Evolutionary conservation across 2,888 invertebrate genomes (phyloP).

Genomic region (Troilus luridus): DNA sequence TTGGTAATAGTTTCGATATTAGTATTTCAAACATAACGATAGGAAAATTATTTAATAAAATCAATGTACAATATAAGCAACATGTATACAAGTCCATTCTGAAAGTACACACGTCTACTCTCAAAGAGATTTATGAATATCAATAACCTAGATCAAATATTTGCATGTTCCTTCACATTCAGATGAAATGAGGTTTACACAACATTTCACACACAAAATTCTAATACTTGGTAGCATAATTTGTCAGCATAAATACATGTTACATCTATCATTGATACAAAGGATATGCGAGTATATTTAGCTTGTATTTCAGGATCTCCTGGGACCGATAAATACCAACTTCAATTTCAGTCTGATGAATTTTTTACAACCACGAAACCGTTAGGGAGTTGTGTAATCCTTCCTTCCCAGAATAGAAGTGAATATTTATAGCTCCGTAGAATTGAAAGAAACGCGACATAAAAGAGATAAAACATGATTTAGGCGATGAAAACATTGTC

Average conservation of each 20-base stretch:
- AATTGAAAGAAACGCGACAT: neutral
- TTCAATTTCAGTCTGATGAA: neutral
- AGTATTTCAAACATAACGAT: neutral
- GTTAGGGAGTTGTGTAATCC: neutral
- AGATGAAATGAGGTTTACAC: too few relatives aligned
- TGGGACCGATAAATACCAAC: neutral
- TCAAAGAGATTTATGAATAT: too few relatives aligned
- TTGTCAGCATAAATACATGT: neutral
- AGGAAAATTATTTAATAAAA: neutral
- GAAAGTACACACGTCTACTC: too few relatives aligned
- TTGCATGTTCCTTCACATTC: too few relatives aligned
- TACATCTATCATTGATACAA: neutral
- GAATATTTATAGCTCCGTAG: neutral
- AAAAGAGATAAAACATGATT: neutral
- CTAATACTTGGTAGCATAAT: neutral
- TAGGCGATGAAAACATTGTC: neutral
- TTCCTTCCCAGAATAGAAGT: neutral
- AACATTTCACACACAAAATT: too few relatives aligned
- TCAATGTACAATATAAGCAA: too few relatives aligned
- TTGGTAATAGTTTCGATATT: slow-evolving; percentile 10
- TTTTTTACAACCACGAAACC: neutral
- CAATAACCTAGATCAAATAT: too few relatives aligned
- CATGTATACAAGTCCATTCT: too few relatives aligned
- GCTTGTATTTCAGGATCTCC: neutral
- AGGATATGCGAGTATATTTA: neutral